Evolutionary conservation across 2,797 vertebrate genomes (phyloP), one percentile per base, ranked within the genome.

Genomic region (Delichon dasypus): DNA sequence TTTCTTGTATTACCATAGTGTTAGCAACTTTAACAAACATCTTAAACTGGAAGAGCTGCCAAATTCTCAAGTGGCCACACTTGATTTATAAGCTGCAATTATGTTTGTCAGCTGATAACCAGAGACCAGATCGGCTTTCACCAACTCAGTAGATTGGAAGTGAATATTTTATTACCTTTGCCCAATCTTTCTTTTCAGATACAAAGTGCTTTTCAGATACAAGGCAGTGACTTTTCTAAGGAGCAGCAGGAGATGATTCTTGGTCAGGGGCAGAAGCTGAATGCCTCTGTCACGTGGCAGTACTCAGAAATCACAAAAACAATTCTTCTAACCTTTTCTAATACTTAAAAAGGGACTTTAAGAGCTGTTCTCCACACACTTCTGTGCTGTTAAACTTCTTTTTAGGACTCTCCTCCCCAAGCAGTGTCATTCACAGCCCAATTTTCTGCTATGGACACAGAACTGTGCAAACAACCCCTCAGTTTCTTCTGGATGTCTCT

Each of bases 71-170:
- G 89, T 75, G 85, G 68, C 44, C 45, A 50, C 54, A 3, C 54
- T 71, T 92, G 85, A 94, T 92, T 95, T 84, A 84, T 60, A 81
- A 85, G 66, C 55, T 86, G 62, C 85, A 95, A 89, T 96, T 94
- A 94, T 60, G 67, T 91, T 89, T 92, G 82, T 88, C 92, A 90
- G 85, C 73, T 94, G 91, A 93, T 86, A 95, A 97, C 66, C 89
- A 86, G 66, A 90, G 76, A 85, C 44, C 51, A 21, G 58, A 75
- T 85, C 87, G 50, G 76, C 58, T 91, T 94, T 89, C 91, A 90
- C 71, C 77, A 95, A 55, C 70, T 84, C 66, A 60, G 80, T 64
- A 48, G 90, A 82, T 82, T 88, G 55, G 60, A 85, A 90, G 85
- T 62, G 80, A 95, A 86, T 94, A 84, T 90, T 93, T 81, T 86